phyloP scores from a whole-genome alignment of 2,888 invertebrate species.

The Julus scanicus region DNA sequence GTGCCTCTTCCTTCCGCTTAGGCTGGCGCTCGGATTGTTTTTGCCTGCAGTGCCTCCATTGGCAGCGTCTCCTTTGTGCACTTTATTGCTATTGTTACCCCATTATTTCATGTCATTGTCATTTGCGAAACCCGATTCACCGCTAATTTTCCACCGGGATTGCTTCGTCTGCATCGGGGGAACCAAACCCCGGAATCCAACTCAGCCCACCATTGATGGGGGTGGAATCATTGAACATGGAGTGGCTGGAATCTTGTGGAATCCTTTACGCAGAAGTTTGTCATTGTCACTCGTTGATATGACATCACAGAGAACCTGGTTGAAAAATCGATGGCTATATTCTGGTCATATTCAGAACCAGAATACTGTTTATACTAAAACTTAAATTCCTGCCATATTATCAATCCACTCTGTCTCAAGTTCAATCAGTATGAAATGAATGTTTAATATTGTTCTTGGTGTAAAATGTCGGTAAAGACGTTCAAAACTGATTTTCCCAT shows the following conservation, averaged over 20 bases:
- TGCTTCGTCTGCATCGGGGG: constrained; percentile 21
- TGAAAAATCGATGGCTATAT: too few species aligned
- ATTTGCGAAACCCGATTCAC: constrained; percentile 34
- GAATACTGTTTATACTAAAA: too few species aligned
- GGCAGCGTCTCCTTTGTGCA: constrained; percentile 19
- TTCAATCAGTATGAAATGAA: too few species aligned
- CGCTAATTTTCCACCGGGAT: constrained; percentile 41
- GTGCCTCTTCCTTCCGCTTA: constrained; percentile 51
- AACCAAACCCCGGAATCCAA: background rate
- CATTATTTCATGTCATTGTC: constrained; percentile 41
- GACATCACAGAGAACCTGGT: too few species aligned
- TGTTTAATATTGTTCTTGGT: too few species aligned
- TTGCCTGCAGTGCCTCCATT: background rate
- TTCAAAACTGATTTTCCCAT: too few species aligned
- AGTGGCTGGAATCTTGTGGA: background rate
- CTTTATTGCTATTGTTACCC: constrained; percentile 42
- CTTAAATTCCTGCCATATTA: too few species aligned
- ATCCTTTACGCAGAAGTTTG: background rate
- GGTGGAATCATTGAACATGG: background rate
- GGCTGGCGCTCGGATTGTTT: constrained; percentile 20
- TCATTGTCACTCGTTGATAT: too few species aligned
- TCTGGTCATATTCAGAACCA: too few species aligned
- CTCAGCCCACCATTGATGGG: background rate
- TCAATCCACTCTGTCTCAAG: too few species aligned
- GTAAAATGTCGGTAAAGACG: too few species aligned